Evolutionary conservation across 1,140 invertebrate genomes (phyloP).

Genomic region (Archegozetes longisetosus): DNA sequence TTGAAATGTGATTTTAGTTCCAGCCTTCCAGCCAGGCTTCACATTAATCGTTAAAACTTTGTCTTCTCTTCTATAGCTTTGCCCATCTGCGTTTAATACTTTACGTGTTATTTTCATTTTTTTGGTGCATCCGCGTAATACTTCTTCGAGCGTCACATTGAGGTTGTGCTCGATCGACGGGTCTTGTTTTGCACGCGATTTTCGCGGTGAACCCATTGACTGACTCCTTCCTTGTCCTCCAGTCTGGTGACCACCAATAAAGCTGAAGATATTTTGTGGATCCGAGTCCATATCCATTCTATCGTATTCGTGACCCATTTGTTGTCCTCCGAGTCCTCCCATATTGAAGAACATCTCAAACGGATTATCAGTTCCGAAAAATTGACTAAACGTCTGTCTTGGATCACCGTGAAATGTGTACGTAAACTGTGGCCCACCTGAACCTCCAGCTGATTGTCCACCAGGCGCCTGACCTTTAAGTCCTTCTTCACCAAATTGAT

Average conservation of each 20-base stretch:
- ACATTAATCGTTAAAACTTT: slow-evolving; percentile 96
- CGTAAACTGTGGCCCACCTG: slow-evolving; percentile 28
- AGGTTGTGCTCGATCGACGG: slow-evolving; percentile 89
- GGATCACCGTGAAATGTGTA: slow-evolving; percentile 75
- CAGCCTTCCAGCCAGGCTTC: slow-evolving; percentile 97
- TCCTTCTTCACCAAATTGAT: slow-evolving; percentile 91
- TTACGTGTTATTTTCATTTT: slow-evolving; percentile 98
- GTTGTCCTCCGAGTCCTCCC: neutral
- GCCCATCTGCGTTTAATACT: slow-evolving; percentile 65
- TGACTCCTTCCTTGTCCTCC: neutral
- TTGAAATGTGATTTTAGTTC: slow-evolving; percentile 97
- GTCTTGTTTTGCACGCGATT: slow-evolving; percentile 45
- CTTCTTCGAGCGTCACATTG: slow-evolving; percentile 79
- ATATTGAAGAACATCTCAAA: slow-evolving; percentile 51
- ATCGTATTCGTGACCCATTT: neutral
- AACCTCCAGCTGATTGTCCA: slow-evolving; percentile 5
- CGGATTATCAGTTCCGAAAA: slow-evolving; percentile 68
- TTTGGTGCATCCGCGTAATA: slow-evolving; percentile 82
- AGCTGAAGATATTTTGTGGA: neutral
- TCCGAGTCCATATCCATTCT: neutral
- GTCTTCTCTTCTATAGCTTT: slow-evolving; percentile 68
- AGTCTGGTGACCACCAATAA: neutral
- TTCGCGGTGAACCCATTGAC: slow-evolving; percentile 9
- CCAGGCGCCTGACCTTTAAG: slow-evolving; percentile 46
- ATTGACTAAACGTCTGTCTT: slow-evolving; percentile 82